These are phyloP conservation scores for Arge pagana DNA, from an alignment of 2,888 invertebrate species.

Conservation along the genomic window DNA sequence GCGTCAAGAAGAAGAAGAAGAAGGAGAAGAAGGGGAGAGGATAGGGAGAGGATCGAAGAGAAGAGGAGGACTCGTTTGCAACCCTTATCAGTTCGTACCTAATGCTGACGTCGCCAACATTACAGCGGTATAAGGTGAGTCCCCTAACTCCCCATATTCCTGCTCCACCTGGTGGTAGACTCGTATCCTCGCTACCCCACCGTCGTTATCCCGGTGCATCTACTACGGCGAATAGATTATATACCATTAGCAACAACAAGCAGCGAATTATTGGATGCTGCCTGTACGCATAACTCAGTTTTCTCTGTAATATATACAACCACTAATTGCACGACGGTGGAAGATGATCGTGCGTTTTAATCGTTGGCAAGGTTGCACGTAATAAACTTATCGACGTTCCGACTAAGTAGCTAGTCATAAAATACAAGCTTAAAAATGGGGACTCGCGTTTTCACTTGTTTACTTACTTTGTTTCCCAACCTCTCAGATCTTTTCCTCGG, in stretches of 20 bases:
- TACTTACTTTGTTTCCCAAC: too few species aligned
- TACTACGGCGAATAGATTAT: slow-evolving; percentile 16
- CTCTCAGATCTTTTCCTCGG: too few species aligned
- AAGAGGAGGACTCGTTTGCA: slow-evolving; percentile 15
- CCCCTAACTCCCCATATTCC: neutral
- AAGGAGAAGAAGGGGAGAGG: slow-evolving; percentile 5
- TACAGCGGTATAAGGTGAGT: slow-evolving; percentile 17
- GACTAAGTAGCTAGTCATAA: too few species aligned
- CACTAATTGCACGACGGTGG: slow-evolving; percentile 8
- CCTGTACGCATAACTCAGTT: neutral
- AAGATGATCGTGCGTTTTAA: too few species aligned
- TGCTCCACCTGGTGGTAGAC: too few species aligned
- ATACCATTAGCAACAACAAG: slow-evolving; percentile 14
- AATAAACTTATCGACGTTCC: too few species aligned
- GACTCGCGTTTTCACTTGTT: too few species aligned
- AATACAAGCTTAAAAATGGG: too few species aligned
- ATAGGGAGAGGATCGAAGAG: neutral
- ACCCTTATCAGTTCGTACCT: slow-evolving; percentile 22
- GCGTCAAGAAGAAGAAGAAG: slow-evolving; percentile 16
- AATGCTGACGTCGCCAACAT: slow-evolving; percentile 20
- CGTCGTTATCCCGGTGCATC: slow-evolving; percentile 6
- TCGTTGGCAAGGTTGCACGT: too few species aligned
- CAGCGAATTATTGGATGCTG: slow-evolving; percentile 19
- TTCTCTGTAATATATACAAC: neutral
- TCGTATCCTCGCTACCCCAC: slow-evolving; percentile 10